These are phyloP conservation scores for Lasioglossum albipes DNA, from an alignment of 1,140 invertebrate genomes.

Conservation along the genomic window DNA sequence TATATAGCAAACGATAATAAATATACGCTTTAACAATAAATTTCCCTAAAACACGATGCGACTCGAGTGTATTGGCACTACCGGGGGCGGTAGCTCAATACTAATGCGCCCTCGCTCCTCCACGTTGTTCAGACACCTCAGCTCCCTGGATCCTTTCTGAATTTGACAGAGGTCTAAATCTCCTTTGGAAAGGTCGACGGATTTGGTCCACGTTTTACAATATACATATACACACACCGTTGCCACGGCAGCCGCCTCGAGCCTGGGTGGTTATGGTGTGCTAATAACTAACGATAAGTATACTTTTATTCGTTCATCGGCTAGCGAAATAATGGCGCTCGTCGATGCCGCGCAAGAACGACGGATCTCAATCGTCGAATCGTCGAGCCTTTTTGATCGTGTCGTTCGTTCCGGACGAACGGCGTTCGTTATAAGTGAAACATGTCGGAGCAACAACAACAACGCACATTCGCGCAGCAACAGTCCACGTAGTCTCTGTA, in stretches of 20 bases:
- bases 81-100: not conserved
- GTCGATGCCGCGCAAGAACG: not conserved
- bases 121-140: not conserved
- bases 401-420: constrained; percentile 59
- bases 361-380: constrained; percentile 19
- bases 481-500: constrained; percentile 46
- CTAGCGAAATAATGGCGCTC: constrained; percentile 1
- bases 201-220: constrained; percentile 46
- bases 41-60: not conserved
- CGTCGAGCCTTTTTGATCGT: constrained; percentile 19
- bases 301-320: constrained; percentile 36
- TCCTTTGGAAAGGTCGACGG: constrained; percentile 10
- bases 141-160: not conserved
- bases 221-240: constrained; percentile 9
- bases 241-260: not conserved
- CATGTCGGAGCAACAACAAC: constrained; percentile 44
- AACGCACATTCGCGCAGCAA: constrained; percentile 39
- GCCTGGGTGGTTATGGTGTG: not conserved
- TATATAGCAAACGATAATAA: constrained; percentile 6
- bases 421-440: constrained; percentile 29
- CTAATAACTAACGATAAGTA: not conserved
- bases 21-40: constrained; percentile 4
- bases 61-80: not conserved
- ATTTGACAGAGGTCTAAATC: constrained; percentile 42
- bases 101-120: not conserved